These are phyloP conservation scores for Buphagus erythrorhynchus DNA, from an alignment of 2,797 vertebrate genomes.

Conservation along the genomic window DNA sequence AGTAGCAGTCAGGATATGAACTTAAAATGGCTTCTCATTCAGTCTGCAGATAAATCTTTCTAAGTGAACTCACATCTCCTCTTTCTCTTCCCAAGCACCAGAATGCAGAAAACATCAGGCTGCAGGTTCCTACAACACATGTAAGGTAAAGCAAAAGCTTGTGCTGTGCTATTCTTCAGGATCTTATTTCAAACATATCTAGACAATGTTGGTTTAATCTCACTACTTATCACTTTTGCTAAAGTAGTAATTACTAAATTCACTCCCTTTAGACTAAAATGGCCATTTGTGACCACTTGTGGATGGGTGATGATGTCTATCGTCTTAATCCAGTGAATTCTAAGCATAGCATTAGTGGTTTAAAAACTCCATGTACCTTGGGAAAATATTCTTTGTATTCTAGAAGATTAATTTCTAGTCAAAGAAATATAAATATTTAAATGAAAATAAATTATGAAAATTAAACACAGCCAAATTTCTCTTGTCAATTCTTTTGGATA, in stretches of 20 bases:
- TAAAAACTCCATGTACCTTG: not conserved
- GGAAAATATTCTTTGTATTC: not conserved
- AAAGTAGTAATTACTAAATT: not conserved
- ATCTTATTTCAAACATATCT: not conserved
- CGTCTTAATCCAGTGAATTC: not conserved
- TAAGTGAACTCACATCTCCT: not conserved
- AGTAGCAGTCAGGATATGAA: not conserved
- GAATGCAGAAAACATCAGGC: slow-evolving; percentile 71
- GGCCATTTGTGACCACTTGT: not conserved
- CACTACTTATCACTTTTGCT: not conserved
- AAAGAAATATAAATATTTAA: not conserved
- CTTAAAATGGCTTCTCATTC: not conserved
- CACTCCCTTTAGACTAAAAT: not conserved
- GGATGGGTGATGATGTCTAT: not conserved
- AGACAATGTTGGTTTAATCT: not conserved
- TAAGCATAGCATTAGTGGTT: not conserved
- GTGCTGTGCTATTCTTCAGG: not conserved
- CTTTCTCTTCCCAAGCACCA: slow-evolving; percentile 69
- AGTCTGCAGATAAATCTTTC: not conserved
- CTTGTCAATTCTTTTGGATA: not conserved
- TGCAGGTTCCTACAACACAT: slow-evolving; percentile 77
- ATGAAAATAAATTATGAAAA: not conserved
- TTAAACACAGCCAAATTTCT: not conserved
- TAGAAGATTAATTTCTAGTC: not conserved
- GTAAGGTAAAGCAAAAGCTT: slow-evolving; percentile 69